A percentile compares a stretch with the other conserved stretches of the same genome.
Conservation (phyloP, 2,797 vertebrate genomes). For the Gadopsis marmoratus region DNA sequence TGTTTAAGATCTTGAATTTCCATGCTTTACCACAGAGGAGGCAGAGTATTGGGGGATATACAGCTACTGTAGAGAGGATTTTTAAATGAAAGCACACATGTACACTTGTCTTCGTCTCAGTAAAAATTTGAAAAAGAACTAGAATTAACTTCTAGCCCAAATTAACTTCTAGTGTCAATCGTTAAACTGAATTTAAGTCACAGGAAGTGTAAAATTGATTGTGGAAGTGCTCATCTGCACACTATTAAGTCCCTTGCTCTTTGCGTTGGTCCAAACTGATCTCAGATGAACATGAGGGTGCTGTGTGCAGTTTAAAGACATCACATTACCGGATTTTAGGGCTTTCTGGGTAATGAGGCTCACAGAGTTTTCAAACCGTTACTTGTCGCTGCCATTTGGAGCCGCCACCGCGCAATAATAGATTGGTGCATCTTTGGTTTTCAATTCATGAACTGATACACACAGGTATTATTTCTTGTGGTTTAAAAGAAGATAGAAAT, state of each 20-base stretch:
- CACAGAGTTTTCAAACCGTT: slow-evolving; percentile 14
- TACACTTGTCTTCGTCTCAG: not conserved
- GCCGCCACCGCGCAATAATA: not conserved
- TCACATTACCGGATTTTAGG: not conserved
- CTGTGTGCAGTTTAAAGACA: not conserved
- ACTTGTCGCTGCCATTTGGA: slow-evolving; percentile 32
- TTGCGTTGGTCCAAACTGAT: not conserved
- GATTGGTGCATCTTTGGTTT: not conserved
- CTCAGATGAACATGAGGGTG: not conserved
- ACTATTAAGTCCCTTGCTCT: not conserved
- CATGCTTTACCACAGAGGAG: not conserved
- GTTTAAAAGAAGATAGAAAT: not conserved
- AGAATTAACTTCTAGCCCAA: not conserved
- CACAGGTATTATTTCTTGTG: not conserved
- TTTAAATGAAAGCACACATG: not conserved
- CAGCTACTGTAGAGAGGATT: not conserved
- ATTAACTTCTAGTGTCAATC: not conserved
- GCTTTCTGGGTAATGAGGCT: slow-evolving; percentile 1
- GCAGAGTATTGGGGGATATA: not conserved
- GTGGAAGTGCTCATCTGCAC: not conserved
- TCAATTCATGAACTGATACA: not conserved
- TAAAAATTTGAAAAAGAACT: not conserved
- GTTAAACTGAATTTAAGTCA: not conserved
- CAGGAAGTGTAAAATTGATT: not conserved
- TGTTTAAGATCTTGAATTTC: not conserved